Conservation (phyloP, 2,888 invertebrate species). For the Lithophane ornitopus region DNA sequence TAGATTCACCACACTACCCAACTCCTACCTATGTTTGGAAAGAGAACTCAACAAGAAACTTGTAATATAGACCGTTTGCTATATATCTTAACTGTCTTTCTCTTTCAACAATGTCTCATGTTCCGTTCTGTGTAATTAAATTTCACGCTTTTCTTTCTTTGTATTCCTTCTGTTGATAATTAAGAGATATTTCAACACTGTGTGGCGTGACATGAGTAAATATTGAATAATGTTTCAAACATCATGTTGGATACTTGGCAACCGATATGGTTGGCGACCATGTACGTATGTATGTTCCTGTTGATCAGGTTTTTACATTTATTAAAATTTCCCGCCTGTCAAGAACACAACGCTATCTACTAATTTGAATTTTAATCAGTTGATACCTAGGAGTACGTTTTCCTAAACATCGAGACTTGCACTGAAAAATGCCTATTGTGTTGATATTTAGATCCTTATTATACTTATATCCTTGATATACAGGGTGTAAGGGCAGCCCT, state of each 20-base stretch:
- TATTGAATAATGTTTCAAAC: conserved; percentile 10
- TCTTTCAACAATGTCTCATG: not conserved
- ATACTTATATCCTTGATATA: too few species aligned
- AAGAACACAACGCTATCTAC: not conserved
- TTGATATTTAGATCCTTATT: not conserved
- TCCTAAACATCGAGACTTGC: not conserved
- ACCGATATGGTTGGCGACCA: not conserved
- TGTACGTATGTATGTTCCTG: not conserved
- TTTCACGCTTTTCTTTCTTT: not conserved
- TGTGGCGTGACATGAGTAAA: not conserved
- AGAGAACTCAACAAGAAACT: not conserved
- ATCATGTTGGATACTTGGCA: conserved; percentile 8
- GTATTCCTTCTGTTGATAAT: conserved; percentile 6
- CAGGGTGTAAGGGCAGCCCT: too few species aligned
- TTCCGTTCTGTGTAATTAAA: not conserved
- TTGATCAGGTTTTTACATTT: not conserved
- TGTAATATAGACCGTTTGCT: not conserved
- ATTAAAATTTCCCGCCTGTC: not conserved
- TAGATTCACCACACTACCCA: not conserved
- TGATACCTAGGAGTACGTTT: not conserved
- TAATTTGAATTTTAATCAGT: conserved; percentile 12
- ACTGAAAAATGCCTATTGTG: not conserved
- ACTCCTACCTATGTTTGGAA: not conserved
- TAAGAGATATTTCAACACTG: not conserved
- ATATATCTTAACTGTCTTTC: not conserved